Conservation (phyloP, 2,797 vertebrate species). For the Chromobotia macracanthus region DNA sequence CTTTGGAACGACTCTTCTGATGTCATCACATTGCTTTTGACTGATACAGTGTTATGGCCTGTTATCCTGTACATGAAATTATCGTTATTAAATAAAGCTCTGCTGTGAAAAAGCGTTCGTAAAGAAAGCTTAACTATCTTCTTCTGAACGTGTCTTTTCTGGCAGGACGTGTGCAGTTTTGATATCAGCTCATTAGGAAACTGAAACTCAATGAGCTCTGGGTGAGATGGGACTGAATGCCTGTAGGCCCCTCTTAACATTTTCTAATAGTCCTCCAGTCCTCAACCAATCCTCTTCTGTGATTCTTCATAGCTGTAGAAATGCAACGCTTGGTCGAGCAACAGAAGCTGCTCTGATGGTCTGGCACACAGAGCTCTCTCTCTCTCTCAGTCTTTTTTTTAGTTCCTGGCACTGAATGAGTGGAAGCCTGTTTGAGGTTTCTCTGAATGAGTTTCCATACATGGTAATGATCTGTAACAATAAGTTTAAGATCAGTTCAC, state of each 20-base stretch:
- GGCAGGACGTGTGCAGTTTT: constrained; percentile 37
- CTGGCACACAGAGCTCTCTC: constrained; percentile 44
- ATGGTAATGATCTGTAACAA: constrained; percentile 62
- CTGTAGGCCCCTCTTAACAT: constrained; percentile 77
- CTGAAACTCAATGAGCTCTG: constrained; percentile 72
- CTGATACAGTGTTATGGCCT: background rate
- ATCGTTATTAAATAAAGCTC: background rate
- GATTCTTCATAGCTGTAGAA: constrained; percentile 63
- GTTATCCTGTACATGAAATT: background rate
- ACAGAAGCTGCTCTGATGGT: constrained; percentile 51
- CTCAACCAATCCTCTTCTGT: constrained; percentile 62
- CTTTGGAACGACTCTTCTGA: background rate
- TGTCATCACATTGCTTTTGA: background rate
- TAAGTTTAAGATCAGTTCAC: constrained; percentile 62
- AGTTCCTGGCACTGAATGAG: constrained; percentile 56
- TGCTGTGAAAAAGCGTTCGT: background rate
- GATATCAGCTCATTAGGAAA: constrained; percentile 71
- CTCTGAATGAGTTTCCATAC: constrained; percentile 54
- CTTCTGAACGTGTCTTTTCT: constrained; percentile 26
- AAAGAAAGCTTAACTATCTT: constrained; percentile 2
- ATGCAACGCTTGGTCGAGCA: constrained; percentile 62
- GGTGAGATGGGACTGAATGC: constrained; percentile 72
- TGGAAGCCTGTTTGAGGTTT: constrained; percentile 43
- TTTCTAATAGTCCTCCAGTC: constrained; percentile 68
- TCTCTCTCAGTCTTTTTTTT: constrained; percentile 52